Evolutionary conservation across 2,113 vertebrate species (phyloP), one percentile per base, ranked within the genome.

Genomic region (Cricetomys ansorgei): DNA sequence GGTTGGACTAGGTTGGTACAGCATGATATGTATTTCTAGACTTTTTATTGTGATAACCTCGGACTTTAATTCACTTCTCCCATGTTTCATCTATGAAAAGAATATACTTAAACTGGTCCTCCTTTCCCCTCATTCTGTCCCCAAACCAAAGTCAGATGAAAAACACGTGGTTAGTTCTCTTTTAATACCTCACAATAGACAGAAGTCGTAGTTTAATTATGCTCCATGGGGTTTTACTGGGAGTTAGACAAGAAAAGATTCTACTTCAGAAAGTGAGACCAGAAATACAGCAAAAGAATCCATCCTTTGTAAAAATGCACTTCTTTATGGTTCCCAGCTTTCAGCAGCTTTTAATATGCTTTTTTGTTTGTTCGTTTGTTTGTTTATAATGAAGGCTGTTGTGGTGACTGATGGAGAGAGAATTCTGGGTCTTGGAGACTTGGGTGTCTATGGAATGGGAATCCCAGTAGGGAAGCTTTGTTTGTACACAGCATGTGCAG

Each of bases 401-500:
- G 99, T 99, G 0, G 99, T 99, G 93, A 99, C 99, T 23, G 99
- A 99, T 13, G 99, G 99, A 89, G 99, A 99, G 98, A 99, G 99
- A 70, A 99, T 99, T 97, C 95, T 99, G 98, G 99, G 99, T 73
- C 98, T 99, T 50, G 99, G 99, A 19, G 99, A 99, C 97, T 98
- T 99, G 37, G 99, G 99, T 2, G 99, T 99, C 91, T 99, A 99
- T 55, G 99, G 99, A 86, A 99, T 99, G 99, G 99, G 99, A 27
- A 99, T 99, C 83, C 99, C 99, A 11, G 99, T 99, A 0, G 99
- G 99, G 89, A 99, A 99, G 88, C 98, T 99, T 37, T 99, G 99
- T 96, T 98, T 99, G 75, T 99, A 99, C 94, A 99, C 99, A 0
- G 99, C 99, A 19, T 99, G 99, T 96, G 99, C 99, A 5, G 99